These are phyloP conservation scores for Porites australiensis DNA, from an alignment of 64 coral and sea anemone species.

Conservation along the genomic window DNA sequence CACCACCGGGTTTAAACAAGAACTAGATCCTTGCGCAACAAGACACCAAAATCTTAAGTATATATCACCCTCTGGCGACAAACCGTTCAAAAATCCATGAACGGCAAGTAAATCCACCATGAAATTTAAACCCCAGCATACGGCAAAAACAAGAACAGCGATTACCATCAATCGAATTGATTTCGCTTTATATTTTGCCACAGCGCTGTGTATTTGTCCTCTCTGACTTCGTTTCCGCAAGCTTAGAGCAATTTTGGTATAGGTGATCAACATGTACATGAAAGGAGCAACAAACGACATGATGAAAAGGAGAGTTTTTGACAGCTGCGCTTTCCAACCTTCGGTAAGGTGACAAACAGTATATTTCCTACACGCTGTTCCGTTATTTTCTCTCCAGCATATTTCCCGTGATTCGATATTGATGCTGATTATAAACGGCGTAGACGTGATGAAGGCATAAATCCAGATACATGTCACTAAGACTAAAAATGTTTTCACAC, in stretches of 20 bases:
- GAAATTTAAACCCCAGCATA: slow-evolving; percentile 6
- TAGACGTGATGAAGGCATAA: neutral
- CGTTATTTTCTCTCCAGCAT: neutral
- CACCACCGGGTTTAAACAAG: neutral
- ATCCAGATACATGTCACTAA: neutral
- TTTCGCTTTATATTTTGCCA: slow-evolving; percentile 25
- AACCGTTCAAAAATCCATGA: neutral
- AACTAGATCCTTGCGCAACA: neutral
- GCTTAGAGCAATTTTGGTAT: slow-evolving; percentile 19
- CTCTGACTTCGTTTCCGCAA: slow-evolving; percentile 10
- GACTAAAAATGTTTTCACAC: neutral
- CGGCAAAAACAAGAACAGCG: neutral
- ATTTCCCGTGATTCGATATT: neutral
- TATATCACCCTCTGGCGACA: no score
- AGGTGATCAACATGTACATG: neutral
- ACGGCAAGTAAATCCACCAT: neutral
- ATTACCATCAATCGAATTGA: slow-evolving; percentile 21
- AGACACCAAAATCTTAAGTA: neutral
- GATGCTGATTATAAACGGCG: neutral
- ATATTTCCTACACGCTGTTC: neutral
- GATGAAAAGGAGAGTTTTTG: neutral
- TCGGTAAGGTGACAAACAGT: neutral
- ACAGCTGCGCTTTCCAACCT: slow-evolving; percentile 4
- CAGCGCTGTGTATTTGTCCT: slow-evolving; percentile 11
- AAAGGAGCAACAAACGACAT: slow-evolving; percentile 15